A percentile compares a stretch with the other conserved stretches of the same genome.
Evolutionary conservation across 2,113 vertebrate genomes (phyloP).

Genomic region (Apistogramma diplotaenia): DNA sequence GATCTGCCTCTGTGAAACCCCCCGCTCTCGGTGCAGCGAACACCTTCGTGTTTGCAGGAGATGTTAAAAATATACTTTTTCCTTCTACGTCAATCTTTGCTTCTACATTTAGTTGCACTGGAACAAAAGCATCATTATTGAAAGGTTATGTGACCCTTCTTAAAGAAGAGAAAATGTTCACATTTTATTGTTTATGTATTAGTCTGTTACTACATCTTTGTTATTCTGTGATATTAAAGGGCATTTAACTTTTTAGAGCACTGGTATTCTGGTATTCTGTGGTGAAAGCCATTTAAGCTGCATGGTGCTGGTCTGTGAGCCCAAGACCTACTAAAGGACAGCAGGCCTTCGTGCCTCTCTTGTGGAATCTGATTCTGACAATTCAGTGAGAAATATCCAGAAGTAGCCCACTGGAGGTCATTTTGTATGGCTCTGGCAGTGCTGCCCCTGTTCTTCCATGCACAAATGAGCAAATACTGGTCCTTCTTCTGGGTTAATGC

Average conservation of each 20-base stretch:
- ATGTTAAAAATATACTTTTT: background rate
- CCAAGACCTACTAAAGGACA: no score
- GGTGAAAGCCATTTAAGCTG: background rate
- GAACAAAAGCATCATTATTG: background rate
- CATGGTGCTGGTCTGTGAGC: background rate
- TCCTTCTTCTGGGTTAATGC: background rate
- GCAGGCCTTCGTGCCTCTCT: background rate
- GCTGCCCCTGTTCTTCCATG: background rate
- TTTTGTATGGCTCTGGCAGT: background rate
- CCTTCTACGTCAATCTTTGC: background rate
- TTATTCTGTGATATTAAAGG: background rate
- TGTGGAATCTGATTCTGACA: background rate
- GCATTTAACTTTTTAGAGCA: background rate
- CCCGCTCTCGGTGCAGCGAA: background rate
- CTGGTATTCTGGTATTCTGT: background rate
- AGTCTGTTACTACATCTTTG: no score
- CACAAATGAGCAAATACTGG: background rate
- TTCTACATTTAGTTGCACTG: background rate
- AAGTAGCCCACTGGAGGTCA: background rate
- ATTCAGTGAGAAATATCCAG: background rate
- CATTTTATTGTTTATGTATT: no score
- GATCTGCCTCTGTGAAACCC: background rate
- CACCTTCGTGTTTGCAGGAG: background rate
- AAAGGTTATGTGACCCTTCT: no score
- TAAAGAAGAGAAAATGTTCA: no score